phyloP scores from a whole-genome alignment of 1,140 invertebrate species.

The Paraescarpia echinospica region DNA sequence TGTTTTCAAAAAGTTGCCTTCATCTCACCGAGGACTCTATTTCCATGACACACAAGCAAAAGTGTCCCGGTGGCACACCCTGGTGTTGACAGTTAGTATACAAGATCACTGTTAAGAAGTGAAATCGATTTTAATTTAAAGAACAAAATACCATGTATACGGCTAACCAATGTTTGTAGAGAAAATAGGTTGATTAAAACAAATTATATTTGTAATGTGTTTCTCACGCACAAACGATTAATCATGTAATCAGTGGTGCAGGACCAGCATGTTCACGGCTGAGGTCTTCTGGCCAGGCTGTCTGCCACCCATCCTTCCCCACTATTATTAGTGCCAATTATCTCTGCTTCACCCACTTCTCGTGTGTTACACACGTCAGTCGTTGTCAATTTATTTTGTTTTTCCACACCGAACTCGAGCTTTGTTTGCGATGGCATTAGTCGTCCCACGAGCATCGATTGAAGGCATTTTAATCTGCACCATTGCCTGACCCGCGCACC shows the following conservation, averaged over 20 bases:
- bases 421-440: neutral
- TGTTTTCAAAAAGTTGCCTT: no score
- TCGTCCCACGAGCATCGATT: neutral
- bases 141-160: no score
- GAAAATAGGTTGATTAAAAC: no score
- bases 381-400: neutral
- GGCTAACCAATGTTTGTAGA: no score
- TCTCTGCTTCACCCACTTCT: neutral
- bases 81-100: no score
- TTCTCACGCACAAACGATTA: neutral
- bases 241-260: neutral
- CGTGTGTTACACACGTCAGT: neutral
- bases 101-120: no score
- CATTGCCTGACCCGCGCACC: neutral
- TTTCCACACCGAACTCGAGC: neutral
- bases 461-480: neutral
- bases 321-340: neutral
- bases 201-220: no score
- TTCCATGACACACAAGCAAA: no score
- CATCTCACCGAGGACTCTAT: no score
- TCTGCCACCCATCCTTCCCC: neutral
- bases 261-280: neutral
- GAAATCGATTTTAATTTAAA: no score
- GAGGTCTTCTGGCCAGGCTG: neutral
- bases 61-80: no score